A percentile compares a stretch with the other conserved stretches of the same genome.
Evolutionary conservation across 2,888 invertebrate species (phyloP).

Genomic region (Escarpia spicata): DNA sequence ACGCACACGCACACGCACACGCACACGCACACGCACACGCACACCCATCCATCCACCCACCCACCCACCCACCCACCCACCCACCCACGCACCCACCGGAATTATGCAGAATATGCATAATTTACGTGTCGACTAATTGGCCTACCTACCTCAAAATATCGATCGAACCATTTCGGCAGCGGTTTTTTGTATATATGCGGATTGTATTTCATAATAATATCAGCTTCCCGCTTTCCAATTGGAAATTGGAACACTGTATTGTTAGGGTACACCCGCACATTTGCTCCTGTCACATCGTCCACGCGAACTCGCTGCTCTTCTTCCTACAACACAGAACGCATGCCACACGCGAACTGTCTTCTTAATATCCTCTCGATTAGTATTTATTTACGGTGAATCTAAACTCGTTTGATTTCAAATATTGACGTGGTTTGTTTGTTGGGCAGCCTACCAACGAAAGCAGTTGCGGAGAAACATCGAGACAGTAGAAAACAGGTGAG

Average conservation of each 20-base stretch:
- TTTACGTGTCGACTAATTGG: not conserved
- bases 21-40: too few relatives aligned
- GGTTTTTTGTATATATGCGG: not conserved
- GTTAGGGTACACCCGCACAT: not conserved
- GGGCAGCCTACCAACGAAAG: too few relatives aligned
- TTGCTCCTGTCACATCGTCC: not conserved
- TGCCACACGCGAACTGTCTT: too few relatives aligned
- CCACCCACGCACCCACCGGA: not conserved
- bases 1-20: too few relatives aligned
- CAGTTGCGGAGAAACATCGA: too few relatives aligned
- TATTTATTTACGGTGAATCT: too few relatives aligned
- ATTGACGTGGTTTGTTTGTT: too few relatives aligned
- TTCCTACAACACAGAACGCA: not conserved
- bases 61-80: too few relatives aligned
- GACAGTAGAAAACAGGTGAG: too few relatives aligned
- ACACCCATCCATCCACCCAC: too few relatives aligned
- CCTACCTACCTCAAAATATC: not conserved
- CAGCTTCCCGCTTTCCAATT: not conserved
- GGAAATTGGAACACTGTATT: not conserved
- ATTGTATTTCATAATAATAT: not conserved
- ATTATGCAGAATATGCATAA: not conserved
- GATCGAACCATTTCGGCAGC: slow-evolving; percentile 1
- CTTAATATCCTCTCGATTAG: too few relatives aligned
- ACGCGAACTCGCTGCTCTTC: not conserved
- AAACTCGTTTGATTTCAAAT: too few relatives aligned